A percentile compares a stretch with the other conserved stretches of the same genome.
Conservation (phyloP, 1,140 invertebrate genomes). For the Asbolus verrucosus region DNA sequence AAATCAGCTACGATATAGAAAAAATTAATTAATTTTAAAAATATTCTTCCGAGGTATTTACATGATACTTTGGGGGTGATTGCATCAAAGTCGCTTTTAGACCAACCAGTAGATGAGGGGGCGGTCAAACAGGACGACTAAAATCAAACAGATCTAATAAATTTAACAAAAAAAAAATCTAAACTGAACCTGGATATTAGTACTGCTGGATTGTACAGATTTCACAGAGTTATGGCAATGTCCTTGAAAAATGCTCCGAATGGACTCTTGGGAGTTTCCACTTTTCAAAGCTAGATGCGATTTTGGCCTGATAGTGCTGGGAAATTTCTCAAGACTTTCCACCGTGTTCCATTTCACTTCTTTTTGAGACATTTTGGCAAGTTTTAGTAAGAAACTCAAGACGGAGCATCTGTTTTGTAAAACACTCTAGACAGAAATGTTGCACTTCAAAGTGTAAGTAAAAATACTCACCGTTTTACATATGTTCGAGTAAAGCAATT, state of each 20-base stretch:
- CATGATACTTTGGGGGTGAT: not conserved
- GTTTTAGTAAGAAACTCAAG: slow-evolving; percentile 19
- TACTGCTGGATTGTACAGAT: slow-evolving; percentile 16
- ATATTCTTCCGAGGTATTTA: not conserved
- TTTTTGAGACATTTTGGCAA: slow-evolving; percentile 5
- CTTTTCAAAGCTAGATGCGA: not conserved
- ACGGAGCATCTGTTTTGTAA: slow-evolving; percentile 24
- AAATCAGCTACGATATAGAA: not conserved
- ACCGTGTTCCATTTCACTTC: slow-evolving; percentile 14
- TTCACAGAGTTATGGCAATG: not conserved
- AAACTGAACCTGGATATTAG: slow-evolving; percentile 12
- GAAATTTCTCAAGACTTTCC: slow-evolving; percentile 19
- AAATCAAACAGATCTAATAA: not conserved
- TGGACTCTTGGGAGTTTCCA: slow-evolving; percentile 14
- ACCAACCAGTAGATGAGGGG: not conserved
- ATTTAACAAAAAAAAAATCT: not conserved
- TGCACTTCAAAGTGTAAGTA: not conserved
- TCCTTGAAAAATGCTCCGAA: slow-evolving; percentile 27
- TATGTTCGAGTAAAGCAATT: slow-evolving; percentile 59
- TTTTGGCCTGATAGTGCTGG: not conserved
- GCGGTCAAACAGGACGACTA: slow-evolving; percentile 15
- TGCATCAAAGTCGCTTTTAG: not conserved
- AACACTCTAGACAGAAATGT: slow-evolving; percentile 27
- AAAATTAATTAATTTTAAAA: slow-evolving; percentile 4
- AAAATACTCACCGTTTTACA: slow-evolving; percentile 58